Evolutionary conservation across 2,113 vertebrate species (phyloP).

Genomic region (Marcusenius ussheri): DNA sequence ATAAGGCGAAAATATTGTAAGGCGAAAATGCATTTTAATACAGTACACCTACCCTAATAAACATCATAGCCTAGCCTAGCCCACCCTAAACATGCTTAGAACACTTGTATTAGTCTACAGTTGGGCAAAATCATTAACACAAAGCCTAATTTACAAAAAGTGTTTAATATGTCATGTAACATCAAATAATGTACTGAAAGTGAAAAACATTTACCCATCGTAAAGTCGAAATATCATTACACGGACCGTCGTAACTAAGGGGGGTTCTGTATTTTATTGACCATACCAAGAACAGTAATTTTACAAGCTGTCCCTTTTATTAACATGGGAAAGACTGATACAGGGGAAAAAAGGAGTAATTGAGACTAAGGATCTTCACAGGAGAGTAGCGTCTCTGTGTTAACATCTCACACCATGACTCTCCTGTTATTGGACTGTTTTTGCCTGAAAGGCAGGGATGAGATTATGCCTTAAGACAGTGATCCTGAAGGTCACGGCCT

Average conservation of each 20-base stretch:
- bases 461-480: background rate
- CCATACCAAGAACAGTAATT: background rate
- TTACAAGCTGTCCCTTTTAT: slow-evolving; percentile 8
- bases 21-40: background rate
- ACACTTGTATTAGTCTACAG: background rate
- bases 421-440: slow-evolving; percentile 9
- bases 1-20: background rate
- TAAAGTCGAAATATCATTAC: background rate
- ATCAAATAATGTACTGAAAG: background rate
- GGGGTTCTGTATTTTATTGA: background rate
- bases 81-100: background rate
- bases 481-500: background rate
- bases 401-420: slow-evolving; percentile 11
- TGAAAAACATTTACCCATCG: background rate
- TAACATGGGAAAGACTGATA: background rate
- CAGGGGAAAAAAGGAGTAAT: slow-evolving; percentile 9
- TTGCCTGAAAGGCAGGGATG: background rate
- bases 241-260: background rate
- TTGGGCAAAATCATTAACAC: background rate
- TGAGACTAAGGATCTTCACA: slow-evolving; percentile 29
- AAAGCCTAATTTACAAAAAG: background rate
- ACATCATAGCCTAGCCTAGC: background rate
- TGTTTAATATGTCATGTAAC: background rate
- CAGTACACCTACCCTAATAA: background rate
- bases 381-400: slow-evolving; percentile 16